phyloP scores from a whole-genome alignment of 2,113 vertebrate species.

The Alces alces region DNA sequence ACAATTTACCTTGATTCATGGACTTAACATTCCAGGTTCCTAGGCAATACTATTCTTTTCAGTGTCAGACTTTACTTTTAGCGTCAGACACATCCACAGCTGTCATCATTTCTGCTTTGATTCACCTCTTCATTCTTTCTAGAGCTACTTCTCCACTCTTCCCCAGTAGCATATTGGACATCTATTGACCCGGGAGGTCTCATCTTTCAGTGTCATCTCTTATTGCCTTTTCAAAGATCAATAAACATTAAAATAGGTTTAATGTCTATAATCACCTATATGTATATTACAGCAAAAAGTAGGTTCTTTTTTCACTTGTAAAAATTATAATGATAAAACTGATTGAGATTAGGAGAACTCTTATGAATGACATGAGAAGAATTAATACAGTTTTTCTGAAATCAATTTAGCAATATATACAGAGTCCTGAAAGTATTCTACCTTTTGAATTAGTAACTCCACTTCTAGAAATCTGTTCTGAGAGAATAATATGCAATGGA shows the following conservation, averaged over 20 bases:
- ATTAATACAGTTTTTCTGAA: neutral
- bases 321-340: neutral
- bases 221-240: neutral
- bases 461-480: neutral
- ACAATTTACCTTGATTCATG: neutral
- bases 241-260: neutral
- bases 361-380: neutral
- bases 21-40: neutral
- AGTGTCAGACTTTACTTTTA: neutral
- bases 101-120: neutral
- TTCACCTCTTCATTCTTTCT: neutral
- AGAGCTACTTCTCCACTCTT: neutral
- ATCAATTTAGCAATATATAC: neutral
- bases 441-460: neutral
- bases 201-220: neutral
- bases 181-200: neutral
- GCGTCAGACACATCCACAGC: neutral
- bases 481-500: neutral
- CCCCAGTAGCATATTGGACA: neutral
- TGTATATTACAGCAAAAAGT: neutral
- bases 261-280: neutral
- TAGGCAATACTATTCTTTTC: neutral
- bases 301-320: neutral
- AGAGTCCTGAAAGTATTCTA: neutral
- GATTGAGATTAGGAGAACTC: neutral